Conservation (phyloP, 64 coral and sea anemone genomes). For the Anthopleura sola region DNA sequence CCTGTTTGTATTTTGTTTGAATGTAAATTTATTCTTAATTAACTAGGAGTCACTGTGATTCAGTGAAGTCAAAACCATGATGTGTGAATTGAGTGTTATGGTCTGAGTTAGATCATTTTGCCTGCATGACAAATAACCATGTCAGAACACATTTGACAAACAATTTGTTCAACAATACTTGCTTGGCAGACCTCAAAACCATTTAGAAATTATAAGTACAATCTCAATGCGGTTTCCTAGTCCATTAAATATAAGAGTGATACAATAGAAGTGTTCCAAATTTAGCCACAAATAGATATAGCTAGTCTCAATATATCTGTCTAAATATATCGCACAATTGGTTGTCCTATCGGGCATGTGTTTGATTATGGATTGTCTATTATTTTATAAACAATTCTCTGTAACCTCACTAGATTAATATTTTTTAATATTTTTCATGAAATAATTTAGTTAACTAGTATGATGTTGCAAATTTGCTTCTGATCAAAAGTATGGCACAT, state of each 20-base stretch:
- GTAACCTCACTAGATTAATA: background rate
- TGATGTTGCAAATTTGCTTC: background rate
- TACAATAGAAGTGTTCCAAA: background rate
- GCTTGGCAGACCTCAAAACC: background rate
- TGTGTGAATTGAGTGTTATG: background rate
- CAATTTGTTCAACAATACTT: constrained; percentile 2
- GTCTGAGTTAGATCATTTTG: background rate
- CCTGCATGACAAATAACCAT: background rate
- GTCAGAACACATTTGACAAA: constrained; percentile 1
- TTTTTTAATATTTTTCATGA: background rate
- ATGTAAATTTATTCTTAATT: constrained; percentile 10
- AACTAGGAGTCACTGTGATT: background rate
- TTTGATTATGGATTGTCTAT: background rate
- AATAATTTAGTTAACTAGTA: background rate
- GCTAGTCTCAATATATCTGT: background rate
- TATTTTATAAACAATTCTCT: background rate
- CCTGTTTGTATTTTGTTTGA: background rate
- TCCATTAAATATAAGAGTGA: background rate
- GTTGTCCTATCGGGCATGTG: background rate
- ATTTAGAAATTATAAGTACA: background rate
- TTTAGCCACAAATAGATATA: background rate
- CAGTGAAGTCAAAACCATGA: background rate
- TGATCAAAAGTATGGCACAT: background rate
- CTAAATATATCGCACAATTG: background rate
- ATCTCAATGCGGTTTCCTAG: background rate